Evolutionary conservation across 2,113 vertebrate species (phyloP), one percentile per base, ranked within the genome.

Genomic region (Pongo pygmaeus): DNA sequence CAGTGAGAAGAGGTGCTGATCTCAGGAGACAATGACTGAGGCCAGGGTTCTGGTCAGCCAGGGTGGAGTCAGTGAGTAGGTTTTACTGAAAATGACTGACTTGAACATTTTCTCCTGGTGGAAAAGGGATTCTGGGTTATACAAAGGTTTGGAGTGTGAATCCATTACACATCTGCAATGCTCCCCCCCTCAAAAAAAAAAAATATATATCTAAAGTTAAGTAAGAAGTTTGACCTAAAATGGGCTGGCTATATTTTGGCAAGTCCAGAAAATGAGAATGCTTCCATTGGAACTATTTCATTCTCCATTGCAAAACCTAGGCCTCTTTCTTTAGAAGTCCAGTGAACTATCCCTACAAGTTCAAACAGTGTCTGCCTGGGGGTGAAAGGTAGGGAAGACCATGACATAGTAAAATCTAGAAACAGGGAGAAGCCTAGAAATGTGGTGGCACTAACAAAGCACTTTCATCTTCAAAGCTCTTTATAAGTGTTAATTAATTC

Each of bases 401-500:
- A 38, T 80, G n/a, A 4, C n/a, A 14, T 7, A 74, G 64, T 78
- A 70, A 97, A 96, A 94, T 52, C 43, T 35, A 70, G 48, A 97
- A 81, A 74, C 52, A 9, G 61, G 13, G 23, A 18, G 70, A 43
- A 90, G 81, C 81, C 32, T 70, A 55, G 52, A 57, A 83, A 87
- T 67, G 14, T 43, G 18, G 46, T 61, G 89, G 74, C 50, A 59
- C 89, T 74, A 72, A 70, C 61, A 77, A 83, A 86, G n/a, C 40
- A 70, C 94, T 96, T 97, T 94, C 78, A 97, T 96, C 96, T 96
- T 96, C 96, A 97, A 93, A 97, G 89, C 50, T 93, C 18, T 94
- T 96, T 67, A 11, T 97, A 94, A 91, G 88, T 83, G 81, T 43
- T 96, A 94, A 96, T 96, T 95, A 97, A 97, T 96, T 97, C 92